Evolutionary conservation across 2,797 vertebrate genomes (phyloP), one percentile per base, ranked within the genome.

Genomic region (Todus mexicanus): DNA sequence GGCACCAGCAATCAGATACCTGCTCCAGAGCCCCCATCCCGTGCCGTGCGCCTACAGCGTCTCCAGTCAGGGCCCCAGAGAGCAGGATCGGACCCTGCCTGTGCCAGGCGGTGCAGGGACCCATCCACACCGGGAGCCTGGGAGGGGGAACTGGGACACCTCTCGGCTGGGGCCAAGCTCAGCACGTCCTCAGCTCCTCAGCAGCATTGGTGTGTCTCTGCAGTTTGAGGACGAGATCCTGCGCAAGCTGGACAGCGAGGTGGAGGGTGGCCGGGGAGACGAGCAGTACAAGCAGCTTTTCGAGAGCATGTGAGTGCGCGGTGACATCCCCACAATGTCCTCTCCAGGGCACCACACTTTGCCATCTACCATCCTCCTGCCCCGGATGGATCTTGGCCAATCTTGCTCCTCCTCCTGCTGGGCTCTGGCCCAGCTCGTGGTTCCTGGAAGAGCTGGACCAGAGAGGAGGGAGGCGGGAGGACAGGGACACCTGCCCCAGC

Each of bases 201-300:
- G 43, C 23, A 2, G 2, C 0, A 2, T 35, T 89, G 1, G 1
- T 5, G 1, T 2, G 0, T 35, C 53, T 87, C 33, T 15, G 47
- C 91, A 97, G 96, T 96, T 97, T 11, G 96, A 97, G 85, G 95
- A 96, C 0, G 96, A 97, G 94, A 88, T 97, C 84, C 93, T 97
- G 87, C 92, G 59, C 73, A 80, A 84, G 50, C 73, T 97, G 79
- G 96, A 96, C 94, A 95, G 94, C 4, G 94, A 96, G 88, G 96
- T 97, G 90, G 96, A 97, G 92, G 96, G 96, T 0, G 96, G 96
- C 59, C 94, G 95, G 0, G 96, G 96, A 4, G 96, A 96, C 0
- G 93, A 97, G 82, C 94, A 97, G 88, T 97, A 96, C 91, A 95
- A 95, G 90, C 77, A 91, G 73, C 96, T 96, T 25, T 97, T 96